Base-by-base conservation (phyloP, 2,888 invertebrate species). In the Athalia circularis region DNA sequence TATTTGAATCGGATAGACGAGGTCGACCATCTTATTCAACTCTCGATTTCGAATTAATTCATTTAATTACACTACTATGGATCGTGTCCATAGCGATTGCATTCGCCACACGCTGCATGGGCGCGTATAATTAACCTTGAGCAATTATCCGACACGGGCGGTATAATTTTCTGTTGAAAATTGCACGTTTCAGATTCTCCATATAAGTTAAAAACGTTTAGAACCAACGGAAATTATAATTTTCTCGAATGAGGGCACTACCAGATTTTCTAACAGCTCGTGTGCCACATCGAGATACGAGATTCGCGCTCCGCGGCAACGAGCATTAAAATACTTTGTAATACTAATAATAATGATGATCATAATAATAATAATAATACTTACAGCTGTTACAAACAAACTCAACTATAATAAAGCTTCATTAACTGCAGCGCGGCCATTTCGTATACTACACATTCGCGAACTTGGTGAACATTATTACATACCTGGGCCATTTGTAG, bases 231-330 rank as follows among this genome's bases (percentile, higher is more conserved):
- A 72, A 72, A 57, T 72, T 50, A 72, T 59, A 72, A 72, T 47
- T 72, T 59, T 52, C 72, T 48, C 72, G 45, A 59, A 57, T 59
- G 59, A 72, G 72, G 72, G 57, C 72, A 59, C 43, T 59, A 57
- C 45, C 13, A 6, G 47, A 72, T 43, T 59, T 72, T 47, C 13
- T 72, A 72, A 72, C 72, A 59, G 72, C 72, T 47, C 47, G 72
- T 72, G 72, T 72, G 52, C 47, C 59, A 9, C 11, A 72, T 72
- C 72, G 72, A 72, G 72, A 72, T 72, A 72, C 57, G 47, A 72
- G 47, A 72, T 72, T 47, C 59, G 6, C 4, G 57, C 72, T 8
- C 59, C 29, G 29, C 29, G 29, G 29, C 29, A 29, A 29, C 29
- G 29, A 29, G 29, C 29, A 29, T 29, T 29, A 29, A 29, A 29